A percentile compares a stretch with the other conserved stretches of the same genome.
Evolutionary conservation across 2,797 vertebrate species (phyloP).

Genomic region (Lacerta viridis): DNA sequence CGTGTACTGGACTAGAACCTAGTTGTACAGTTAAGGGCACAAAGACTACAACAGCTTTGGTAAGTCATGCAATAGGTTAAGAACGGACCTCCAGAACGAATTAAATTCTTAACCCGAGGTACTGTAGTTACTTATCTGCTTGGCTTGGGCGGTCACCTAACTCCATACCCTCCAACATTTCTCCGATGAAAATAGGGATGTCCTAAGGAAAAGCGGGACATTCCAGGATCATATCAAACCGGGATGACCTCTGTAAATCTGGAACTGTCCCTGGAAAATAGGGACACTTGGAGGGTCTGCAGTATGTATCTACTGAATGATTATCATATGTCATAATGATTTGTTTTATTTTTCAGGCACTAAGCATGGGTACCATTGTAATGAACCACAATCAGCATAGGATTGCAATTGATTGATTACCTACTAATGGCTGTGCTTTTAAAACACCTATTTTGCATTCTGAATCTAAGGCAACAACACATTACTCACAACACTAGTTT

Average conservation of each 20-base stretch:
- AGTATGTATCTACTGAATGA: neutral
- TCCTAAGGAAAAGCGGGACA: too few relatives aligned
- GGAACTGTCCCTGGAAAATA: too few relatives aligned
- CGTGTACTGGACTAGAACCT: neutral
- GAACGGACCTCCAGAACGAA: too few relatives aligned
- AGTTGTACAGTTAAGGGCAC: neutral
- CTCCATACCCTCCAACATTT: too few relatives aligned
- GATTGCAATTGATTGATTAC: slow-evolving; percentile 19
- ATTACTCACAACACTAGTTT: slow-evolving; percentile 25
- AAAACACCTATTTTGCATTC: accelerated
- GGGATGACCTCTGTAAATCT: too few relatives aligned
- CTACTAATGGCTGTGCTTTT: slow-evolving; percentile 7
- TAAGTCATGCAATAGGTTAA: neutral
- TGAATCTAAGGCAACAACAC: neutral
- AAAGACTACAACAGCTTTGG: neutral
- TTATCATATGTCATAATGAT: neutral
- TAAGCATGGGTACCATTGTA: accelerated
- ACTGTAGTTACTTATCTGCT: too few relatives aligned
- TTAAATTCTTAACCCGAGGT: too few relatives aligned
- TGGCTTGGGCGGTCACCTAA: too few relatives aligned
- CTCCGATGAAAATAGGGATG: too few relatives aligned
- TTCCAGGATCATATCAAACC: too few relatives aligned
- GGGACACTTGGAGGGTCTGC: too few relatives aligned
- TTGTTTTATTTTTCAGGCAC: neutral
- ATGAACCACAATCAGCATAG: neutral